Conservation (phyloP, 2,797 vertebrate genomes). For the Betta splendens region DNA sequence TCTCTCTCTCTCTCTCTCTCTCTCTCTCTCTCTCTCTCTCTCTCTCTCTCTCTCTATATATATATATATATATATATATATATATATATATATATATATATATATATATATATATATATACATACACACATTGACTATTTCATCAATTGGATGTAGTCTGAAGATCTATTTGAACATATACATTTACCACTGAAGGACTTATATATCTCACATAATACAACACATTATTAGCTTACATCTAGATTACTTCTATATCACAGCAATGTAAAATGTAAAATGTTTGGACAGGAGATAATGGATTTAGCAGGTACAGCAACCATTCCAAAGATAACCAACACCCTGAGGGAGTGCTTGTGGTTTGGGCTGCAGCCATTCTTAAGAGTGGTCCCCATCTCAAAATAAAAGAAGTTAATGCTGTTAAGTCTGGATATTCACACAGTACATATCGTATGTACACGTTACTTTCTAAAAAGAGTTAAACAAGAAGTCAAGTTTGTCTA, state of each 20-base stretch:
- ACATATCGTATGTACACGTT: background rate
- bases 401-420: constrained; percentile 13
- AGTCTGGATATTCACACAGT: constrained; percentile 30
- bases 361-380: constrained; percentile 42
- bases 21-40: no score
- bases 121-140: no score
- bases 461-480: background rate
- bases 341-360: constrained; percentile 28
- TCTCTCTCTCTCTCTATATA: no score
- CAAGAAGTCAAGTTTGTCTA: background rate
- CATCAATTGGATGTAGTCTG: no score
- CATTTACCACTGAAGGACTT: background rate
- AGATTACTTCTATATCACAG: background rate
- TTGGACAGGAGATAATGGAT: constrained; percentile 52
- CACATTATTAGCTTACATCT: no score
- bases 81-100: no score
- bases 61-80: no score
- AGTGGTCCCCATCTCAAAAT: constrained; percentile 29
- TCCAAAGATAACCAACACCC: constrained; percentile 41
- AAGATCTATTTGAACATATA: no score
- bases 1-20: no score
- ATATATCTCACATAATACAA: background rate
- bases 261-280: constrained; percentile 1
- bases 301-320: constrained; percentile 60
- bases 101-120: no score